Evolutionary conservation across 2,797 vertebrate genomes (phyloP), one percentile per base, ranked within the genome.

Genomic region (Tragopan temminckii): DNA sequence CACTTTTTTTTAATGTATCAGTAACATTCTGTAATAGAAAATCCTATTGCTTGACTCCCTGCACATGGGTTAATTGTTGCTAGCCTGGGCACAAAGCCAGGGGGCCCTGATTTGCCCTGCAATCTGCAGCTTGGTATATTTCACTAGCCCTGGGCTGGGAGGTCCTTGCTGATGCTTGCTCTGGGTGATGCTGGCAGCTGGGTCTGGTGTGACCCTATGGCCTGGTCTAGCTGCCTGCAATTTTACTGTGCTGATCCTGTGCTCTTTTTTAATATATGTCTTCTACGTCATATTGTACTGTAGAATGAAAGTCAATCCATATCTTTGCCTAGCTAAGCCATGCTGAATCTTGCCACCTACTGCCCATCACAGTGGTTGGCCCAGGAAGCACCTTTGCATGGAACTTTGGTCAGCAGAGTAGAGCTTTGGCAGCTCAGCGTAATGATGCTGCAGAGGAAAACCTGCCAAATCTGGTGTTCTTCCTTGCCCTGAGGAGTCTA

Each of bases 91-190:
- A 11, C 25, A 68, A 35, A 85, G 13, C 29, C 57, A n/a, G 2
- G 4, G 10, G 14, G 2, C 24, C 36, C 63, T 53, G 43, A 14
- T 79, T 82, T 77, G 74, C 43, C 29, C 13, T 29, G 40, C 20
- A 0, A 24, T 29, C 12, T 29, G 43, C 20, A 0, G 25, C 46
- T 46, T 83, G 23, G 10, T 0, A 0, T 46, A 7, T 90, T 84
- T 71, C 62, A 58, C 25, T 38, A 77, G 52, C 7, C 0, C 23
- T 42, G 33, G 68, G 27, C 3, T 8, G 7, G 11, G 20, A 7
- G 7, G 11, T 16, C 31, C 64, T 68, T 45, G 13, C 33, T 55
- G 33, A 9, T 57, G 17, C 21, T 38, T 48, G 8, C 33, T 63
- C 40, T 29, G 45, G 31, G 23, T 24, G 45, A 9, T 58, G 57